These are phyloP conservation scores for Vollenhovia emeryi DNA, from an alignment of 1,140 invertebrate species.

Conservation along the genomic window DNA sequence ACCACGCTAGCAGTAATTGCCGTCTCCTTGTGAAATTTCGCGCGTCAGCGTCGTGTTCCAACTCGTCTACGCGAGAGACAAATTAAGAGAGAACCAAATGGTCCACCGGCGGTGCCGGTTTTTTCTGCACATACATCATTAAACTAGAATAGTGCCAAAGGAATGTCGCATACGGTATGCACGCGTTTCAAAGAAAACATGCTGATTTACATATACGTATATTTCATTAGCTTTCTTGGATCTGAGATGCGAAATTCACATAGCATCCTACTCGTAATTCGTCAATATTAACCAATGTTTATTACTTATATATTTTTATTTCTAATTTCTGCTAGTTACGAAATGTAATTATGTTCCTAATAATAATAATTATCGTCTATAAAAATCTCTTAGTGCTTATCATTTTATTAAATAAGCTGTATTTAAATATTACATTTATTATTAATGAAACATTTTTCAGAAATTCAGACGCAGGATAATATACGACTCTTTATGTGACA, in stretches of 20 bases:
- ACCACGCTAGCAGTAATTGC: slow-evolving; percentile 61
- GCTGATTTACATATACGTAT: slow-evolving; percentile 25
- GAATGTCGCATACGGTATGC: slow-evolving; percentile 20
- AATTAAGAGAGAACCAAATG: slow-evolving; percentile 58
- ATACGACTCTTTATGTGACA: not conserved
- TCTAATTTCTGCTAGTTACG: not conserved
- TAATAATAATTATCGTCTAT: no score
- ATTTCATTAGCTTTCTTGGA: not conserved
- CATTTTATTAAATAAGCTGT: not conserved
- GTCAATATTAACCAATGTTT: not conserved
- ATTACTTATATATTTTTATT: not conserved
- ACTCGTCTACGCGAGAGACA: slow-evolving; percentile 45
- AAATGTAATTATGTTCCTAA: not conserved
- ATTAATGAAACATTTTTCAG: not conserved
- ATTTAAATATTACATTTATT: not conserved
- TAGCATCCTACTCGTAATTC: not conserved
- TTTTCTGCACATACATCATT: slow-evolving; percentile 54
- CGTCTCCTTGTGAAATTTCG: slow-evolving; percentile 58
- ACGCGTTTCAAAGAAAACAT: slow-evolving; percentile 32
- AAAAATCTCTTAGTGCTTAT: not conserved
- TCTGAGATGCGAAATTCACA: not conserved
- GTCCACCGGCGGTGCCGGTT: not conserved
- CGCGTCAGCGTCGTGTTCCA: slow-evolving; percentile 19
- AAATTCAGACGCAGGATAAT: not conserved
- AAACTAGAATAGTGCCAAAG: slow-evolving; percentile 51